Percentiles rank a stretch among this genome's conserved stretches.
phyloP scores from a whole-genome alignment of 2,113 vertebrate genomes.

The Oenanthe oenanthe region DNA sequence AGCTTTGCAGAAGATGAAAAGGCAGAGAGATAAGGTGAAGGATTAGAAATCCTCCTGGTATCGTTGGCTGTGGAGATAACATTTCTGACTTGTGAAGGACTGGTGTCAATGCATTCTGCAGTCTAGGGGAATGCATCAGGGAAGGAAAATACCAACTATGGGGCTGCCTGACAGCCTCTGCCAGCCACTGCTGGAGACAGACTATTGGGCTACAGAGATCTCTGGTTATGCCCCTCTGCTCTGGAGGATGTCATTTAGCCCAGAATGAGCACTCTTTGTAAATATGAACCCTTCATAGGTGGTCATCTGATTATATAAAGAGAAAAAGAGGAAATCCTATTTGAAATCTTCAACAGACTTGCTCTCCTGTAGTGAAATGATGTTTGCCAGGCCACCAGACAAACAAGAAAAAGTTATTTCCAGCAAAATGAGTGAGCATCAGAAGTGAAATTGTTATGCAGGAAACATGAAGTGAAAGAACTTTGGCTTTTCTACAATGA shows the following conservation, averaged over 20 bases:
- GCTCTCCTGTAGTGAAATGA: neutral
- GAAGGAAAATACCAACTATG: neutral
- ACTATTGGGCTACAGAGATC: neutral
- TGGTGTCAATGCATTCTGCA: accelerated
- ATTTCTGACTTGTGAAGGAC: neutral
- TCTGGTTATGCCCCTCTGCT: neutral
- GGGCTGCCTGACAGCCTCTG: neutral
- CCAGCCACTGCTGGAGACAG: accelerated
- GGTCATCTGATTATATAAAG: neutral
- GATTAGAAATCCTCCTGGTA: neutral
- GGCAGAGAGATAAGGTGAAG: neutral
- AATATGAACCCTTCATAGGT: neutral
- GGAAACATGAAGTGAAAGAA: neutral
- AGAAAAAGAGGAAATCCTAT: neutral
- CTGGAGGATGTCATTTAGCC: neutral
- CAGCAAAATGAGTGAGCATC: neutral
- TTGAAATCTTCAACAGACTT: neutral
- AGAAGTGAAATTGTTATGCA: neutral
- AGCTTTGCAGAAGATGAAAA: neutral
- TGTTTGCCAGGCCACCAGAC: neutral
- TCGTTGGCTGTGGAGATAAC: neutral
- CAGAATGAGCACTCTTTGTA: neutral
- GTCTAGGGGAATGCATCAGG: neutral
- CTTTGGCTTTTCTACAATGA: neutral
- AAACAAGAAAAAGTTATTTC: neutral